Evolutionary conservation across 30 jellyfish, hydroid and myxozoan genomes (phyloP).

Genomic region (Haliclystus octoradiatus): DNA sequence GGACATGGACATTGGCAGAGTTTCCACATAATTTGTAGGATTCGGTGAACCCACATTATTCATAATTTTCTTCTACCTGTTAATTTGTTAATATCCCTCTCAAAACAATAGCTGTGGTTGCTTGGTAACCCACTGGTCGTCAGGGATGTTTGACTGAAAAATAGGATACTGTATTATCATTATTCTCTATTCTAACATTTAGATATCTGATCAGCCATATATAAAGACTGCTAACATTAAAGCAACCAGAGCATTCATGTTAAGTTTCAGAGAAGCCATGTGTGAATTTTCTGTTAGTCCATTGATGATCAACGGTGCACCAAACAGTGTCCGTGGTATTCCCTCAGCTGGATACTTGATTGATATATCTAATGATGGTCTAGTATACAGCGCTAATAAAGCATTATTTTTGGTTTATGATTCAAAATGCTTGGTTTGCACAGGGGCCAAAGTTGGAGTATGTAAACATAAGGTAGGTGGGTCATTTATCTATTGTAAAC

Average conservation of each 20-base stretch:
- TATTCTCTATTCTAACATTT: not conserved
- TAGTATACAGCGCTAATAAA: conserved; percentile 27
- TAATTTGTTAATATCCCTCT: no score
- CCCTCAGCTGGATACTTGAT: conserved; percentile 64
- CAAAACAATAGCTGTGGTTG: no score
- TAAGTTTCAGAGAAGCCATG: conserved; percentile 65
- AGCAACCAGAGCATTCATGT: conserved; percentile 30
- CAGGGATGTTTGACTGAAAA: no score
- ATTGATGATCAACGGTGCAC: conserved; percentile 5
- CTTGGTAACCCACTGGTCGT: no score
- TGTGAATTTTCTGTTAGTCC: conserved; percentile 51
- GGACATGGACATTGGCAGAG: no score
- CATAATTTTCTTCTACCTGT: no score
- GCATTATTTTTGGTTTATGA: conserved; percentile 47
- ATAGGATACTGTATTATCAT: no score
- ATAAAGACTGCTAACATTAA: not conserved
- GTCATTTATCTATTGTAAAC: no score
- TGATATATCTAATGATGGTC: conserved; percentile 51
- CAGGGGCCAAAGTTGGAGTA: conserved; percentile 4
- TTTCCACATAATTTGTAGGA: no score
- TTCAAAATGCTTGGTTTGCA: conserved; percentile 81
- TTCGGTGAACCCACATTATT: no score
- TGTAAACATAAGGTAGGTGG: conserved; percentile 49
- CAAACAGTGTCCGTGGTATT: conserved; percentile 16
- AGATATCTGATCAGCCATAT: conserved; percentile 22